Conservation (phyloP, 2,888 invertebrate genomes). For the Buathra laborator region DNA sequence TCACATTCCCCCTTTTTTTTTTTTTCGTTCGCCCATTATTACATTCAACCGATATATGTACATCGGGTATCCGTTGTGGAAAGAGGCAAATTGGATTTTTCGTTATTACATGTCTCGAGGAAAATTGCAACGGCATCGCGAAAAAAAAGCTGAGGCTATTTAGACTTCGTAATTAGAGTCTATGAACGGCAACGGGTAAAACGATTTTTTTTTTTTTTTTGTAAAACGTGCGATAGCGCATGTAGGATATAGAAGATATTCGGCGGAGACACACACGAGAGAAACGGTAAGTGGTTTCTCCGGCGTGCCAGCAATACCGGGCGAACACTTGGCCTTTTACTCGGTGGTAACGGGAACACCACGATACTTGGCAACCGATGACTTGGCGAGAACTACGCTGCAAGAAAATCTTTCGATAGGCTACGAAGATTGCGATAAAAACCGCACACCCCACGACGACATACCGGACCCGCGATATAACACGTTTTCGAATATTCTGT, state of each 20-base stretch:
- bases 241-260: background rate
- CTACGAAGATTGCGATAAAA: slow-evolving; percentile 65
- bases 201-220: slow-evolving; percentile 38
- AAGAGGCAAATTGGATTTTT: slow-evolving; percentile 7
- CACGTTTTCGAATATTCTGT: slow-evolving; percentile 36
- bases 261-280: slow-evolving; percentile 20
- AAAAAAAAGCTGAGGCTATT: slow-evolving; percentile 1
- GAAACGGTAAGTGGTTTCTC: slow-evolving; percentile 63
- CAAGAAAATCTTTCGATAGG: slow-evolving; percentile 53
- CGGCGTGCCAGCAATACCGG: slow-evolving; percentile 51
- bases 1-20: background rate
- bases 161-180: slow-evolving; percentile 51
- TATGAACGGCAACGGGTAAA: slow-evolving; percentile 21
- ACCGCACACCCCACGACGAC: slow-evolving; percentile 14
- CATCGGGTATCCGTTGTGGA: background rate
- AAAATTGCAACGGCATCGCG: background rate
- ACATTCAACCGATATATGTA: background rate
- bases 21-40: background rate
- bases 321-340: slow-evolving; percentile 50
- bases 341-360: slow-evolving; percentile 3
- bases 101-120: background rate
- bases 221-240: slow-evolving; percentile 45
- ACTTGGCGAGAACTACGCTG: slow-evolving; percentile 54
- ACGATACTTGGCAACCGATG: slow-evolving; percentile 65
- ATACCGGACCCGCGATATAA: slow-evolving; percentile 39